phyloP scores from a whole-genome alignment of 2,888 invertebrate species.

The Cylindroiulus punctatus region DNA sequence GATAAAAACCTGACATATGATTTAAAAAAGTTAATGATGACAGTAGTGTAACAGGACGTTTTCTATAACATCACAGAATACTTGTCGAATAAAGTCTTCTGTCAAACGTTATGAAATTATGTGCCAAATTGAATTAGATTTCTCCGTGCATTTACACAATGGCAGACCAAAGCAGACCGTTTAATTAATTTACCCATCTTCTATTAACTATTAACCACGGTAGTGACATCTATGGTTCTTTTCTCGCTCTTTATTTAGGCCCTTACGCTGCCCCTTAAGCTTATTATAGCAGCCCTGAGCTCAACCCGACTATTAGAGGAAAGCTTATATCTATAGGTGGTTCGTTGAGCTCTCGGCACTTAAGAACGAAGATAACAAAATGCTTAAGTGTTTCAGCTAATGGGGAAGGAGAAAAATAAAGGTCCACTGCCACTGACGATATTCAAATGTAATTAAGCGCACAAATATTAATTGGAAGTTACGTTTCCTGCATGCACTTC shows the following conservation, averaged over 20 bases:
- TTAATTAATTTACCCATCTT: constrained; percentile 17
- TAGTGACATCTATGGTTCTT: neutral
- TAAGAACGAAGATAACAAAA: neutral
- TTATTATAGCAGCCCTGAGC: neutral
- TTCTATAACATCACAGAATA: too few species aligned
- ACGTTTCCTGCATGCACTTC: constrained; percentile 7
- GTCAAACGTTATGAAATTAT: neutral
- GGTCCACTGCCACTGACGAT: constrained; percentile 6
- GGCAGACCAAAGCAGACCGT: neutral
- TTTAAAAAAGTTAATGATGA: neutral
- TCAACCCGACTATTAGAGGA: neutral
- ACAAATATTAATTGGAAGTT: constrained; percentile 34
- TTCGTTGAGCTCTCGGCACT: constrained; percentile 34
- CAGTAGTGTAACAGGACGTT: neutral
- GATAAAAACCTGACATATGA: too few species aligned
- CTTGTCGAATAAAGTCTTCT: too few species aligned
- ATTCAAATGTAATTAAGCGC: constrained; percentile 38
- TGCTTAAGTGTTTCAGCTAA: constrained; percentile 4
- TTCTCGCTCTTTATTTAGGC: neutral
- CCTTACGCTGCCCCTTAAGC: constrained; percentile 1
- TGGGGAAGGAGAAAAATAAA: constrained; percentile 7
- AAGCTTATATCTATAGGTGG: neutral
- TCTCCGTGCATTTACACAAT: neutral
- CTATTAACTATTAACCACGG: neutral
- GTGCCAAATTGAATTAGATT: neutral